phyloP scores from a whole-genome alignment of 2,113 vertebrate species.

The Dendrocopos noguchii region DNA sequence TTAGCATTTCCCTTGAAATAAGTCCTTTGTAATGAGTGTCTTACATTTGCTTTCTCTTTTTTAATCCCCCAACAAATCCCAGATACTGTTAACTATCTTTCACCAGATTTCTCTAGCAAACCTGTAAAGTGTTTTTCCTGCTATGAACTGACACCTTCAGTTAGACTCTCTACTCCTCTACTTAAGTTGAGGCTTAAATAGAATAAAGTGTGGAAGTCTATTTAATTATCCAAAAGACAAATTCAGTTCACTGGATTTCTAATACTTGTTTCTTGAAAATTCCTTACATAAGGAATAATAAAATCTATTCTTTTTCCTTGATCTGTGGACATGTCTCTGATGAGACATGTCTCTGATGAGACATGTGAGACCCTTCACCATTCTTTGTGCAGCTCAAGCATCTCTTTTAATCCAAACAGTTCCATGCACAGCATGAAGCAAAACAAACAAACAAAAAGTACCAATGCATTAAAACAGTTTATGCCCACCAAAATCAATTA shows the following conservation, averaged over 20 bases:
- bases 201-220: background rate
- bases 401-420: background rate
- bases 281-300: background rate
- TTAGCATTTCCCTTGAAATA: conserved; percentile 42
- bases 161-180: background rate
- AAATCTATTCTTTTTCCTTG: background rate
- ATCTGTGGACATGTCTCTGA: background rate
- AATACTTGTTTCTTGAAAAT: background rate
- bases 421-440: background rate
- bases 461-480: background rate
- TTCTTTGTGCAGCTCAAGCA: background rate
- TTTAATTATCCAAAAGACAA: conserved; percentile 17
- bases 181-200: background rate
- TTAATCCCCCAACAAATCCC: conserved; percentile 11
- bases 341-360: no score
- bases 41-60: conserved; percentile 5
- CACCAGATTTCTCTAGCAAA: background rate
- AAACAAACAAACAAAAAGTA: background rate
- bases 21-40: conserved; percentile 38
- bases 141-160: background rate
- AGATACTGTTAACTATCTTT: background rate
- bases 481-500: background rate
- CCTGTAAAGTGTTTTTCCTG: background rate
- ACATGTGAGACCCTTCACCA: background rate
- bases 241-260: background rate